These are phyloP conservation scores for Noctua janthina DNA, from an alignment of 2,888 invertebrate genomes.

Conservation along the genomic window DNA sequence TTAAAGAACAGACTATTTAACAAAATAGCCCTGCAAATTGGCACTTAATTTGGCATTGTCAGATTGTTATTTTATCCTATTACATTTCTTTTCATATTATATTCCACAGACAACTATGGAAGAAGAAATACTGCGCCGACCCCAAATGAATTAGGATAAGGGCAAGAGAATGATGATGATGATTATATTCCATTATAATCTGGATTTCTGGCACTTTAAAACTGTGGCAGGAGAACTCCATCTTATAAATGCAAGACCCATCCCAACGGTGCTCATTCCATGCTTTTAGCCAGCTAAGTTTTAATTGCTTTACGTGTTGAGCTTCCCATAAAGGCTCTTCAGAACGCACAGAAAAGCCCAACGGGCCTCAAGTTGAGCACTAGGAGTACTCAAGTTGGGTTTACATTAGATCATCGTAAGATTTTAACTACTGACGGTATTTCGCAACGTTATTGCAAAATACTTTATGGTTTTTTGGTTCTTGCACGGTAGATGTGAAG, in stretches of 20 bases:
- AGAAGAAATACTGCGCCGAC: too few relatives aligned
- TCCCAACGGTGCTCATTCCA: not conserved
- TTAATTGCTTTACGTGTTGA: slow-evolving; percentile 35
- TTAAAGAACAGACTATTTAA: not conserved
- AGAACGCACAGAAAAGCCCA: not conserved
- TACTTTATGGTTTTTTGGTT: slow-evolving; percentile 21
- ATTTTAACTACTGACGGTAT: slow-evolving; percentile 14
- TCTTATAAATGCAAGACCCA: slow-evolving; percentile 9
- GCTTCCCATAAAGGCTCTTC: slow-evolving; percentile 7
- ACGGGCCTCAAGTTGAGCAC: not conserved
- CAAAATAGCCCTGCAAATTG: not conserved
- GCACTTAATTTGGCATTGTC: not conserved
- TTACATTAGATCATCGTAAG: not conserved
- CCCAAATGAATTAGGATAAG: too few relatives aligned
- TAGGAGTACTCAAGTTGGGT: not conserved
- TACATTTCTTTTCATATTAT: not conserved
- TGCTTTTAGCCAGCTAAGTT: slow-evolving; percentile 15
- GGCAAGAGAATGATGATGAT: too few relatives aligned
- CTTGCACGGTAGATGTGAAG: slow-evolving; percentile 23
- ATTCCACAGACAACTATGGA: not conserved
- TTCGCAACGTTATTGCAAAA: slow-evolving; percentile 18
- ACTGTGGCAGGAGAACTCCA: not conserved
- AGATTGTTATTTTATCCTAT: not conserved
- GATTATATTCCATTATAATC: not conserved
- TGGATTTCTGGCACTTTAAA: not conserved